Evolutionary conservation across 2,113 vertebrate genomes (phyloP).

Genomic region (Leptobrachium ailaonicum): DNA sequence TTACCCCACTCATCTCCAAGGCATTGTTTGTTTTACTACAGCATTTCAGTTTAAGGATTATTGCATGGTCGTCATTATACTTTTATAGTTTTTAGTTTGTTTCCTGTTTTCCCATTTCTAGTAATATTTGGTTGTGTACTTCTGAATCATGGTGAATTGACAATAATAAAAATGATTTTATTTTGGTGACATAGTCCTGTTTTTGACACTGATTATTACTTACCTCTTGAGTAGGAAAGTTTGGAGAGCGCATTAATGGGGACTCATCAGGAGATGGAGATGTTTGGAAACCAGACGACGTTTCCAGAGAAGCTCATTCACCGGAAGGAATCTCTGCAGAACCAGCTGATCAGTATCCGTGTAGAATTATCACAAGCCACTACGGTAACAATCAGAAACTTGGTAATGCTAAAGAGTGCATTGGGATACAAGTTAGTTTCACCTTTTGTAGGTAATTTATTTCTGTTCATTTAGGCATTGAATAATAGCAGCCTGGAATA

Average conservation of each 20-base stretch:
- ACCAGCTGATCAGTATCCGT: constrained; percentile 90
- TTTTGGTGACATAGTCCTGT: too few relatives aligned
- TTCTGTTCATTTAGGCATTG: constrained; percentile 68
- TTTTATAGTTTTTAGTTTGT: too few relatives aligned
- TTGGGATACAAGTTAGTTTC: background rate
- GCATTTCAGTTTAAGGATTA: too few relatives aligned
- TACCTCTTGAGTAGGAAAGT: constrained; percentile 73
- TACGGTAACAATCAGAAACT: constrained; percentile 69
- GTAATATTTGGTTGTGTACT: too few relatives aligned
- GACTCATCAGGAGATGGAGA: constrained; percentile 92
- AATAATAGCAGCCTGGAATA: constrained; percentile 83
- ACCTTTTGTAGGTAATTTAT: background rate
- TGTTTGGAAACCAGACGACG: constrained; percentile 81
- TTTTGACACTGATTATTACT: too few relatives aligned
- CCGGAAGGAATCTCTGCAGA: constrained; percentile 91
- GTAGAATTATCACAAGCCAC: constrained; percentile 93
- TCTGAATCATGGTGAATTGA: too few relatives aligned
- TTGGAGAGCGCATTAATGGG: constrained; percentile 91
- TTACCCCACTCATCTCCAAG: too few relatives aligned
- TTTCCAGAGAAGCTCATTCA: constrained; percentile 84
- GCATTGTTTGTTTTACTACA: too few relatives aligned
- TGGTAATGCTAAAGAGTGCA: background rate
- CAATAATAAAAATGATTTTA: too few relatives aligned
- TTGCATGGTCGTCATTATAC: too few relatives aligned
- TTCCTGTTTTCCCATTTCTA: too few relatives aligned